Evolutionary conservation across 1,140 invertebrate genomes (phyloP).

Genomic region (Myzus persicae): DNA sequence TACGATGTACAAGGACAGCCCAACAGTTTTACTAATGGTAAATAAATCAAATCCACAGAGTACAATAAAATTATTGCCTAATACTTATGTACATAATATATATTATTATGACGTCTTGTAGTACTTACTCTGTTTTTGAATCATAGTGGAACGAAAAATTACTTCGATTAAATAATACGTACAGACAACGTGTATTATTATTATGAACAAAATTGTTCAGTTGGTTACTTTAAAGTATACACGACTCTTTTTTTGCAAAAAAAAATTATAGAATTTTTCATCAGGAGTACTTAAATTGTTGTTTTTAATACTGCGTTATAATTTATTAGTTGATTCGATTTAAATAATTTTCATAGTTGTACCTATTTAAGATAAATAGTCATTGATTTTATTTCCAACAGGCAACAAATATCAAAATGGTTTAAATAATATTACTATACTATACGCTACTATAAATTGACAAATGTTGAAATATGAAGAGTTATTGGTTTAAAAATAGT

Average conservation of each 20-base stretch:
- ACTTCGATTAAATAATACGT: not conserved
- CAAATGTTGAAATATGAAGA: not conserved
- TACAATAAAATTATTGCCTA: not conserved
- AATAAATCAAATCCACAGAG: not conserved
- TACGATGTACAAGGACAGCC: slow-evolving; percentile 74
- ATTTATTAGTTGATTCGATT: no score
- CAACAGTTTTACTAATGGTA: slow-evolving; percentile 69
- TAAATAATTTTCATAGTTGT: no score
- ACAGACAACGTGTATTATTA: not conserved
- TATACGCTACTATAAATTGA: not conserved
- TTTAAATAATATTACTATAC: no score
- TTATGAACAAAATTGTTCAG: not conserved
- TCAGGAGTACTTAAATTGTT: no score
- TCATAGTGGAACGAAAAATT: not conserved
- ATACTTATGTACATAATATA: not conserved
- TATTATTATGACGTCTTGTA: not conserved
- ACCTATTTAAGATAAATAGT: no score
- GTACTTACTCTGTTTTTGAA: not conserved
- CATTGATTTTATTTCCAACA: no score
- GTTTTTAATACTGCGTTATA: no score
- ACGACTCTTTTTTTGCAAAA: not conserved
- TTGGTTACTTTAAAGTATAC: not conserved
- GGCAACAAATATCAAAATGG: no score
- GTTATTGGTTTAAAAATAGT: no score
- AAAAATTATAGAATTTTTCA: not conserved